These are phyloP conservation scores for Ferrisia virgata DNA, from an alignment of 2,888 invertebrate species.

Conservation along the genomic window DNA sequence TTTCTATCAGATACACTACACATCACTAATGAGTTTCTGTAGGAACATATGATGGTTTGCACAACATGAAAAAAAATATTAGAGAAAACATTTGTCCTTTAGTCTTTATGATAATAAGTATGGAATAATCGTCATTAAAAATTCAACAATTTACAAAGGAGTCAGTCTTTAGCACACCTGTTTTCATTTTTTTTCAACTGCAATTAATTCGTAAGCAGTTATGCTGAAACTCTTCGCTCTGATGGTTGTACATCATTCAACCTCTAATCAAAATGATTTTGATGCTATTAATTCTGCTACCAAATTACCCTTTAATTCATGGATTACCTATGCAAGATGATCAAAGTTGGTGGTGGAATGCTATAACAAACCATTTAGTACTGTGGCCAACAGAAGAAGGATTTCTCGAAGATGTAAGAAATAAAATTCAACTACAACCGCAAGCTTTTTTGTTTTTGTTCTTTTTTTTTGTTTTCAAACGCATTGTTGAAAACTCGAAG, in stretches of 20 bases:
- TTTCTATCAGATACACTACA: too few relatives aligned
- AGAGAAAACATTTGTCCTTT: too few relatives aligned
- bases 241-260: background rate
- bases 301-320: background rate
- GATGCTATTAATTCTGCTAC: background rate
- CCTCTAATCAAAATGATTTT: background rate
- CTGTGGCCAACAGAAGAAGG: background rate
- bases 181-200: too few relatives aligned
- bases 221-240: background rate
- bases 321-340: background rate
- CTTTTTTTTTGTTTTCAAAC: too few relatives aligned
- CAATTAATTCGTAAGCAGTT: background rate
- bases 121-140: too few relatives aligned
- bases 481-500: too few relatives aligned
- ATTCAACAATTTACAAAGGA: too few relatives aligned
- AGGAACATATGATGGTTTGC: too few relatives aligned
- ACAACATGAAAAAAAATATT: too few relatives aligned
- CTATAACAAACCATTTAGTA: background rate
- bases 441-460: background rate
- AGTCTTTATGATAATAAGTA: too few relatives aligned
- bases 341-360: background rate
- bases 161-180: too few relatives aligned
- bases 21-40: too few relatives aligned
- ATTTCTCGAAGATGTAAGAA: background rate
- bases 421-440: background rate